Conservation (phyloP, 2,113 vertebrate genomes). For the Saccopteryx leptura region DNA sequence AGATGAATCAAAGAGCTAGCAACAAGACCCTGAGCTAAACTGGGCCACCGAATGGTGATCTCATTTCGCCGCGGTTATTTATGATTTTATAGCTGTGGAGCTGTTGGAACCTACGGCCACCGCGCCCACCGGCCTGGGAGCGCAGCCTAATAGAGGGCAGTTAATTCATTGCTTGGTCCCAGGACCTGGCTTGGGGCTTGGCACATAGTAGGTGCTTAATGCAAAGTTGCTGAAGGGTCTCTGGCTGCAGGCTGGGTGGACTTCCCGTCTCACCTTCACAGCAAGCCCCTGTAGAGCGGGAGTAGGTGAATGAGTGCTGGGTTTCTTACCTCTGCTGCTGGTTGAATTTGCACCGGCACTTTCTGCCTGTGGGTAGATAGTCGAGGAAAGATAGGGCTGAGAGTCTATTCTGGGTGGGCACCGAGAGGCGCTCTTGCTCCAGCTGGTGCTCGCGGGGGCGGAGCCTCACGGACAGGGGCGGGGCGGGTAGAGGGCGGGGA, state of each 20-base stretch:
- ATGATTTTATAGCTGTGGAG: conserved; percentile 9
- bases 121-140: background rate
- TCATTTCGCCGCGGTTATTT: conserved; percentile 64
- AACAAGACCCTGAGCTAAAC: conserved; percentile 52
- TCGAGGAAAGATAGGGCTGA: background rate
- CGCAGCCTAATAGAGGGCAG: background rate
- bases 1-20: conserved; percentile 59
- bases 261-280: background rate
- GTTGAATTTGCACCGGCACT: conserved; percentile 92
- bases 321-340: conserved; percentile 89
- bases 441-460: background rate
- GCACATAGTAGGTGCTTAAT: conserved; percentile 48
- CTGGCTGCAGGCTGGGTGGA: background rate
- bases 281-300: background rate
- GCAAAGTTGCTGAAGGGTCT: background rate
- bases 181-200: background rate
- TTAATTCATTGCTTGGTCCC: background rate
- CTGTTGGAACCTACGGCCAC: background rate
- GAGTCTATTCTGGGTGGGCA: background rate
- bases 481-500: background rate
- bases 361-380: conserved; percentile 86
- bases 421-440: background rate
- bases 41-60: conserved; percentile 72
- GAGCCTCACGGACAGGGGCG: background rate
- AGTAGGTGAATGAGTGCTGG: background rate